Evolutionary conservation across 2,888 invertebrate genomes (phyloP), one percentile per base, ranked within the genome.

Genomic region (Chymomyza amoena): DNA sequence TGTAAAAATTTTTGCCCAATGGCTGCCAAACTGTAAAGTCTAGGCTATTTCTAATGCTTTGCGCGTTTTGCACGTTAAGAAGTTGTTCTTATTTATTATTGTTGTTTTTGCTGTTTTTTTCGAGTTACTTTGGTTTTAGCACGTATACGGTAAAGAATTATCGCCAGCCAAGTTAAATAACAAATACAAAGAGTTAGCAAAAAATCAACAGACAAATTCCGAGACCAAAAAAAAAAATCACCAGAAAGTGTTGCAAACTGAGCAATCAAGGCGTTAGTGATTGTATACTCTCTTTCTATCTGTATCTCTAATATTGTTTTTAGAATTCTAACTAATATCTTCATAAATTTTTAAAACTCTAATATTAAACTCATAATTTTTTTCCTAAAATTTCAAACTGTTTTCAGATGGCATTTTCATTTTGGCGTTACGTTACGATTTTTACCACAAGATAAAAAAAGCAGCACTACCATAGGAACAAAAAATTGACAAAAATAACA

Each of bases 121-220:
- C 71, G 72, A 72, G 69, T 76, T 79, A 76, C 69, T 78, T 78
- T 54, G 54, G 16, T n/a, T 18, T 68, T 63, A 59, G 63, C 74
- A 68, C 79, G 68, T 18, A 74, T 69, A 69, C 72, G 67, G 69
- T 68, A 73, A 69, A 71, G 76, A 76, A 76, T 70, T 73, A 78
- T 68, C 52, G 61, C 73, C 64, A 54, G 66, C 70, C 64, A 72
- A 76, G 64, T 60, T 70, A 66, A 76, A 72, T 59, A 68, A 57
- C 67, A 77, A 66, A 66, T 65, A 70, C 39, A 64, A 77, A 71
- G 73, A 60, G 66, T 60, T 63, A 75, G 68, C 52, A 45, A 60
- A 15, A 54, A 50, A 71, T 63, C 18, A 57, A 36, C 32, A 66
- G 68, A 64, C 68, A 68, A 66, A 76, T 63, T 63, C 75, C 39